These are phyloP conservation scores for Myathropa florea DNA, from an alignment of 2,888 invertebrate genomes.

Conservation along the genomic window DNA sequence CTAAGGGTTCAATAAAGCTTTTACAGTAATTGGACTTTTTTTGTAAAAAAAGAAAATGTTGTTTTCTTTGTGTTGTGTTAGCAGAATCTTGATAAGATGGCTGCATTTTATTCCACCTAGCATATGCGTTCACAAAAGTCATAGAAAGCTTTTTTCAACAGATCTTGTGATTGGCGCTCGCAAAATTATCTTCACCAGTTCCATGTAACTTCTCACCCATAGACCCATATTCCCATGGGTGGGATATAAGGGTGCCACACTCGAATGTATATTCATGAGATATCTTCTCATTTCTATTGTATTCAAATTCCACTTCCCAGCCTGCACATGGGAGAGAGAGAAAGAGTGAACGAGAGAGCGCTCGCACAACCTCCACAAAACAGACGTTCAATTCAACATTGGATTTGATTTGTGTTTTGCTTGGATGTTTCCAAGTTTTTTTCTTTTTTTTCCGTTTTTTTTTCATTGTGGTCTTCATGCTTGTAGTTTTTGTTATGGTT, in stretches of 20 bases:
- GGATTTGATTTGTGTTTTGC: conserved; percentile 56
- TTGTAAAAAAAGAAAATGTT: conserved; percentile 37
- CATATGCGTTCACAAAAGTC: too few species aligned
- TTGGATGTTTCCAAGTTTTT: conserved; percentile 8
- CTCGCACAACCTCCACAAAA: not conserved
- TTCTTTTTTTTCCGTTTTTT: conserved; percentile 19
- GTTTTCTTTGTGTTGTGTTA: not conserved
- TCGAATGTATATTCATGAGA: conserved; percentile 23
- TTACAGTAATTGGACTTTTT: conserved; percentile 64
- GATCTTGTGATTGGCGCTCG: not conserved
- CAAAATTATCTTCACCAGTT: too few species aligned
- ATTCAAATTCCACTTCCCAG: conserved; percentile 47
- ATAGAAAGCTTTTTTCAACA: too few species aligned
- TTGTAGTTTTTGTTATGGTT: conserved; percentile 35
- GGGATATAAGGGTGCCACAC: not conserved
- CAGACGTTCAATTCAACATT: conserved; percentile 32
- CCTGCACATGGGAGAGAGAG: not conserved
- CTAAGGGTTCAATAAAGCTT: conserved; percentile 59
- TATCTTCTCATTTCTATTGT: conserved; percentile 39
- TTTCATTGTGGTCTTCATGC: not conserved
- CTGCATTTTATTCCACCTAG: too few species aligned
- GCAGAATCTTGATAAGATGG: not conserved
- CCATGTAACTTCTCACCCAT: conserved; percentile 27
- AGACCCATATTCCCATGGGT: conserved; percentile 35
- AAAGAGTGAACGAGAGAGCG: not conserved